These are phyloP conservation scores for Cheilosia pagana DNA, from an alignment of 2,888 invertebrate species.

Conservation along the genomic window DNA sequence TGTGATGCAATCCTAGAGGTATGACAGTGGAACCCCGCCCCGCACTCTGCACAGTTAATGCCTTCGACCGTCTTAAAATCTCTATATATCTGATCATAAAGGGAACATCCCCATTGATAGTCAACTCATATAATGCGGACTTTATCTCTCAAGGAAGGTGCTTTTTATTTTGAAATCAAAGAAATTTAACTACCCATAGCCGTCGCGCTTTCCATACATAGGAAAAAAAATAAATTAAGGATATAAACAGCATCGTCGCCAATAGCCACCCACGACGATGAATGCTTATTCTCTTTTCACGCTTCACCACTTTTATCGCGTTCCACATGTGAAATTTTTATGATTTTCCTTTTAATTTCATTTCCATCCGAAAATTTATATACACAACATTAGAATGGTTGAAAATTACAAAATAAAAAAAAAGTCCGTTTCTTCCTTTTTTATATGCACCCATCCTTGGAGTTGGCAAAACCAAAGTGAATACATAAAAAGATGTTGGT, in stretches of 20 bases:
- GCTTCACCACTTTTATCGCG: conserved; percentile 68
- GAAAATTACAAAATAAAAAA: conserved; percentile 67
- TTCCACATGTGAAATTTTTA: conserved; percentile 67
- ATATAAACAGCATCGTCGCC: conserved; percentile 53
- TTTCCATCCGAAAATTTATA: conserved; percentile 48
- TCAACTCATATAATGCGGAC: conserved; percentile 1
- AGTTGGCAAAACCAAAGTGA: conserved; percentile 29
- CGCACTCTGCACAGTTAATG: conserved; percentile 58
- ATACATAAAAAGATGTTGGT: conserved; percentile 37
- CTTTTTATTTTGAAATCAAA: conserved; percentile 71
- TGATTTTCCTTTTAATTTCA: conserved; percentile 65
- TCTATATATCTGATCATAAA: conserved; percentile 56
- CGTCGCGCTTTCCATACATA: conserved; percentile 13
- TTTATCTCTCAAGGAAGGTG: conserved; percentile 45
- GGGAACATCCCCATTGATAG: conserved; percentile 31
- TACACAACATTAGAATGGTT: conserved; percentile 61
- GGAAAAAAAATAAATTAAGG: conserved; percentile 53
- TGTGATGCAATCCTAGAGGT: conserved; percentile 45
- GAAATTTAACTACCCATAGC: conserved; percentile 65
- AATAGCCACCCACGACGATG: conserved; percentile 51
- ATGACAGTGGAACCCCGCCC: conserved; percentile 42
- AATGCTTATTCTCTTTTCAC: conserved; percentile 55
- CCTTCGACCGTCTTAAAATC: conserved; percentile 70
- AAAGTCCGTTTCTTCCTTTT: conserved; percentile 51
- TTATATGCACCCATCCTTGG: conserved; percentile 49